Evolutionary conservation across 2,113 vertebrate genomes (phyloP), one percentile per base, ranked within the genome.

Genomic region (Panthera leo): DNA sequence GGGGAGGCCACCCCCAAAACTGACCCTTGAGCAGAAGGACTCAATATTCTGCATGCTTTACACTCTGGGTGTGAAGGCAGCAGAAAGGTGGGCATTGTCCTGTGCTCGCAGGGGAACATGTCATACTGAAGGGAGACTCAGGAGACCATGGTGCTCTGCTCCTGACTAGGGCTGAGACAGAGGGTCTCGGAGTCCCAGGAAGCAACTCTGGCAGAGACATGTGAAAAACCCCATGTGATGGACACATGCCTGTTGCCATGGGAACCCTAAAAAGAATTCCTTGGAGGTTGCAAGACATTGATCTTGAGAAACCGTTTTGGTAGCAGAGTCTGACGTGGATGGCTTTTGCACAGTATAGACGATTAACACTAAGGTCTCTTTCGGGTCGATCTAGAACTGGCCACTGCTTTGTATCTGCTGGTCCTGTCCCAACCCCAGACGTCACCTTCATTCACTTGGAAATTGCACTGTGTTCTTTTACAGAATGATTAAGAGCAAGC

Each of bases 241-340:
- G 63, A 84, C 5, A 9, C 1, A 23, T 7, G 61, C 21, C 42
- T 76, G 75, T 85, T 84, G 78, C 71, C 67, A 76, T 16, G 63
- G 31, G 45, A 91, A 96, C 48, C 7, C 18, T 63, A 58, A 95
- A 79, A 71, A 16, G 25, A 31, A 10, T 18, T 55, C 53, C 70
- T 51, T 58, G 7, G 14, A 0, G 45, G 82, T 73, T 65, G 51
- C 31, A 63, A 94, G 85, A 78, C 83, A 85, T 15, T 42, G 31
- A 82, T 76, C 76, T 78, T 65, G 58, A 93, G 70, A 92, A 95
- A 53, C 2, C 7, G 3, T 51, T 75, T 94, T 45, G 70, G 75
- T 39, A 53, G 34, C 58, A 70, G 83, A 80, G 6, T 15, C 51
- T 27, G 2, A 5, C 0, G 7, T 25, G 0, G 0, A 3, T 29